phyloP scores from a whole-genome alignment of 30 jellyfish, hydroid and myxozoan species.

The Aurelia aurita complex sp. Pacific region DNA sequence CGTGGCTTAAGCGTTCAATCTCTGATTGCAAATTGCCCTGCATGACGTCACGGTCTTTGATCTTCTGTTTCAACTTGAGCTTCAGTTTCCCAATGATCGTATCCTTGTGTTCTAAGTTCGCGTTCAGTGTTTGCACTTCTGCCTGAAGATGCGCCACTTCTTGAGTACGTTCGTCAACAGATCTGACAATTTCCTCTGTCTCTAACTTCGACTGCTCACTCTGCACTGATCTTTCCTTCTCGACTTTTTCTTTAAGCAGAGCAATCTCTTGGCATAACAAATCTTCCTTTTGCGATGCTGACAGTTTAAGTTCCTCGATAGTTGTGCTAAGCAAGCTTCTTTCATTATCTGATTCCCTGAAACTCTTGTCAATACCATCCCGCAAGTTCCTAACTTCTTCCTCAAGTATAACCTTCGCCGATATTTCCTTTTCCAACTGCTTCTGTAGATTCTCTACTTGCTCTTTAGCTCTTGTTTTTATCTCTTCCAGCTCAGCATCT shows the following conservation, averaged over 20 bases:
- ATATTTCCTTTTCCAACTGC: not conserved
- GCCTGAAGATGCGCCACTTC: conserved; percentile 19
- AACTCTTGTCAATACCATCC: not conserved
- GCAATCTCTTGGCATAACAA: conserved; percentile 45
- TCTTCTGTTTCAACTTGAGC: conserved; percentile 76
- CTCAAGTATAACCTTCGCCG: conserved; percentile 8
- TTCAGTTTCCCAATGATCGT: conserved; percentile 77
- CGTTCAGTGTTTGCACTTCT: conserved; percentile 30
- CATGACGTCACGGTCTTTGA: conserved; percentile 79
- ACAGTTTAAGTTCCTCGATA: conserved; percentile 42
- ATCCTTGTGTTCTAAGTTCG: conserved; percentile 61
- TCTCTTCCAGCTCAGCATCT: conserved; percentile 8
- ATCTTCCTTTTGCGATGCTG: conserved; percentile 29
- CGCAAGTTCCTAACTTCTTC: not conserved
- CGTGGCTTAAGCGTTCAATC: conserved; percentile 78
- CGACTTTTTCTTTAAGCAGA: conserved; percentile 15
- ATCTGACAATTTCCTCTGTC: conserved; percentile 35
- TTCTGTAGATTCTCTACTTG: not conserved
- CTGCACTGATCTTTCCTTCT: conserved; percentile 10
- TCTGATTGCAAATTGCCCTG: conserved; percentile 80
- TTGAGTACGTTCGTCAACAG: conserved; percentile 26
- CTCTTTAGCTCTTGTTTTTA: not conserved
- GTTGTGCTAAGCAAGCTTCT: conserved; percentile 18
- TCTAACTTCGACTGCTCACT: conserved; percentile 46
- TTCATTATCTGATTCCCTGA: conserved; percentile 8